A percentile compares a stretch with the other conserved stretches of the same genome.
These are phyloP conservation scores for Taeniopygia guttata DNA, from an alignment of 2,797 vertebrate species.

Conservation along the genomic window DNA sequence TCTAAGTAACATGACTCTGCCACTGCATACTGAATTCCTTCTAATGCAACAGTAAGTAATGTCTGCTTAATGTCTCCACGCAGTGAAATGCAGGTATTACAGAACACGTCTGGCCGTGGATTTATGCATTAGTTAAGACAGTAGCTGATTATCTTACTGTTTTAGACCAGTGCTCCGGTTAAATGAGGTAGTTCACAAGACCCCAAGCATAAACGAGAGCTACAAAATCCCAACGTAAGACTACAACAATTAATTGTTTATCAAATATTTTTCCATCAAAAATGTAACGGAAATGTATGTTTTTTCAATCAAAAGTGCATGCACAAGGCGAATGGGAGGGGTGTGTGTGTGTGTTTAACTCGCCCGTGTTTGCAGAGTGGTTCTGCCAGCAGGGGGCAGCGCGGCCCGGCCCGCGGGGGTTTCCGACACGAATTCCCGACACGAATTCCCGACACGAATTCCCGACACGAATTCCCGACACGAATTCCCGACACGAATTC, in stretches of 20 bases:
- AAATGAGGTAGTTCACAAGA: background rate
- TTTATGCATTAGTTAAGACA: background rate
- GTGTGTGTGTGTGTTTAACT: background rate
- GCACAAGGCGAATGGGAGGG: background rate
- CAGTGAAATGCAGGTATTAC: background rate
- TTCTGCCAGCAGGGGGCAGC: slow-evolving; percentile 11
- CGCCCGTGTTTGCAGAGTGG: fast-evolving
- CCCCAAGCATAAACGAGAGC: background rate
- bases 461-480: background rate
- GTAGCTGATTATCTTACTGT: background rate
- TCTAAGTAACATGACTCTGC: background rate
- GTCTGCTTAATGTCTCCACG: background rate
- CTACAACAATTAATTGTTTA: background rate
- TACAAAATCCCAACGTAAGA: background rate
- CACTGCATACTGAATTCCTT: background rate
- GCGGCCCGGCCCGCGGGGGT: background rate
- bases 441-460: background rate
- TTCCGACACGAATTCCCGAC: background rate
- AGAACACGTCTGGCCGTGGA: background rate
- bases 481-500: background rate
- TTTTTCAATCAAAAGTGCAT: too few relatives aligned
- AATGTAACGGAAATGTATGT: too few relatives aligned
- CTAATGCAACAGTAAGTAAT: background rate
- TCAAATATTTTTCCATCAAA: background rate
- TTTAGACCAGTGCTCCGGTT: background rate